Percentiles rank a stretch among this genome's conserved stretches.
Conservation (phyloP, 2,113 vertebrate genomes). For the Carassius carassius region DNA sequence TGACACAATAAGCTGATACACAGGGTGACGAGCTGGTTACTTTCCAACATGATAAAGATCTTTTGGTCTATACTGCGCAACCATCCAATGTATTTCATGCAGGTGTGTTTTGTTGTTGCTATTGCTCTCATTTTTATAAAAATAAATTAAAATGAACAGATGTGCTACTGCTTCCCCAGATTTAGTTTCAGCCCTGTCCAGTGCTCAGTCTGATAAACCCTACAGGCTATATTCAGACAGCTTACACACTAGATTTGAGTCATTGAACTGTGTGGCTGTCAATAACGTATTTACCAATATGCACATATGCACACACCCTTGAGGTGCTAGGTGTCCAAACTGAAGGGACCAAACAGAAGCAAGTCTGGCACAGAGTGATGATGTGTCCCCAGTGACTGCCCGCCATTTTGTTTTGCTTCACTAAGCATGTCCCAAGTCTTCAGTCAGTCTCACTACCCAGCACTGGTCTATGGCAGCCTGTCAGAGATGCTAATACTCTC, state of each 20-base stretch:
- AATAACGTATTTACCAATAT: slow-evolving; percentile 17
- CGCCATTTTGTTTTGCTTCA: slow-evolving; percentile 41
- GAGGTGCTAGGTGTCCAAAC: slow-evolving; percentile 27
- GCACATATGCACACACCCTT: slow-evolving; percentile 25
- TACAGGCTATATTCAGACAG: slow-evolving; percentile 42
- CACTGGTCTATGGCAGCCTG: slow-evolving; percentile 35
- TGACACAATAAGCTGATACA: slow-evolving; percentile 35
- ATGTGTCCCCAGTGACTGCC: slow-evolving; percentile 36
- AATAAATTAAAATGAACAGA: not conserved
- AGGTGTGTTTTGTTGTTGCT: not conserved
- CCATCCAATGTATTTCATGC: not conserved
- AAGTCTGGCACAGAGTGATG: slow-evolving; percentile 41
- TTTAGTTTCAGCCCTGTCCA: not conserved
- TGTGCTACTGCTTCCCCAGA: not conserved
- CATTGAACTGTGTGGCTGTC: slow-evolving; percentile 47
- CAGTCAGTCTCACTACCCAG: slow-evolving; percentile 25
- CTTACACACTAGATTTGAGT: slow-evolving; percentile 43
- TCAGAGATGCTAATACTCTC: slow-evolving; percentile 38
- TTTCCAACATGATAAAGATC: slow-evolving; percentile 2
- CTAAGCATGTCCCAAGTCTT: slow-evolving; percentile 30
- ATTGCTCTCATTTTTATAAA: not conserved
- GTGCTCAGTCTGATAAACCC: slow-evolving; percentile 39
- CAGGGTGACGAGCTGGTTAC: not conserved
- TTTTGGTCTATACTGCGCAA: not conserved
- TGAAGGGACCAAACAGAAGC: slow-evolving; percentile 35